A percentile compares a stretch with the other conserved stretches of the same genome.
Evolutionary conservation across 2,113 vertebrate genomes (phyloP).

Genomic region (Eptesicus fuscus): DNA sequence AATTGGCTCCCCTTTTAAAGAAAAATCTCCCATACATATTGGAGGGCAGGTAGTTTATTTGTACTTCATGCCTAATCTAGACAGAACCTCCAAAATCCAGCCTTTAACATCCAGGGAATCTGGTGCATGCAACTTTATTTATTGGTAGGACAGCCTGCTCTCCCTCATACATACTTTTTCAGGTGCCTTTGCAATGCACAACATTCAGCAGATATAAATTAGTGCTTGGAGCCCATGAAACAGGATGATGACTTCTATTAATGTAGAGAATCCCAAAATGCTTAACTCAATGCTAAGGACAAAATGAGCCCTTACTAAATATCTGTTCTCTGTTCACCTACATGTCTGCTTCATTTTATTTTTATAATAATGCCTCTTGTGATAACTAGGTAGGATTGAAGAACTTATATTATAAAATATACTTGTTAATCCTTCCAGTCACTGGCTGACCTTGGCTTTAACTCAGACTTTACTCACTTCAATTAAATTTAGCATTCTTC

Average conservation of each 20-base stretch:
- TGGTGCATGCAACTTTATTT: neutral
- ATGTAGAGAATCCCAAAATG: neutral
- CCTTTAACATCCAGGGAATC: neutral
- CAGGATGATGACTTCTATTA: neutral
- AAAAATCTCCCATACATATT: neutral
- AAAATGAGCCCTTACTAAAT: neutral
- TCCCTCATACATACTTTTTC: neutral
- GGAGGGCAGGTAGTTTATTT: neutral
- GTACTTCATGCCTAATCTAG: neutral
- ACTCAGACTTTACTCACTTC: slow-evolving; percentile 21
- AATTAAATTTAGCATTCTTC: neutral
- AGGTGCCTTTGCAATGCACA: neutral
- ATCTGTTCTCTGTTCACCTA: neutral
- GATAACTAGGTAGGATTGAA: slow-evolving; percentile 40
- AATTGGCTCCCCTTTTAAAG: neutral
- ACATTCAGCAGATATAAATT: neutral
- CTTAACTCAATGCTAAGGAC: neutral
- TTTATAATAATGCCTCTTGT: slow-evolving; percentile 20
- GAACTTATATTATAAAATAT: slow-evolving; percentile 34
- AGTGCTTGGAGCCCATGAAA: neutral
- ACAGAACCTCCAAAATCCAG: neutral
- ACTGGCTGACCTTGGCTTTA: slow-evolving; percentile 15
- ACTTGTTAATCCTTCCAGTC: slow-evolving; percentile 28
- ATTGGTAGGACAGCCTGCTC: neutral
- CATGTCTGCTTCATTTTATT: slow-evolving; percentile 31